Evolutionary conservation across 2,888 invertebrate species (phyloP), one percentile per base, ranked within the genome.

Genomic region (Macroteleia sp.): DNA sequence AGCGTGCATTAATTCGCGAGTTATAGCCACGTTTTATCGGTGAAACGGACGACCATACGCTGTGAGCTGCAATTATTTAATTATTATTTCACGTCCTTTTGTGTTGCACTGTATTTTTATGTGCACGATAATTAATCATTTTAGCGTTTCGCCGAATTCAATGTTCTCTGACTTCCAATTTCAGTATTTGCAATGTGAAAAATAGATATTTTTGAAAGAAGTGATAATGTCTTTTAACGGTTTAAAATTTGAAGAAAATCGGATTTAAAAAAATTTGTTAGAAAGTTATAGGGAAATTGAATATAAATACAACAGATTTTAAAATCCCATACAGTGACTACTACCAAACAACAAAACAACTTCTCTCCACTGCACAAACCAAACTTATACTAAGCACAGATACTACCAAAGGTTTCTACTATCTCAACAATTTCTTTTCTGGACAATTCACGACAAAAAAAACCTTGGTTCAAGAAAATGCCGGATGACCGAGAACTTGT

Each of bases 1-100:
- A 66, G 34, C 69, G 69, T 42, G 41, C 77, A 77, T 77, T 67
- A 77, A 73, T 77, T 73, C 67, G 57, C 73, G 62, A 59, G 73
- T 57, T 71, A 71, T 61, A 66, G 52, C 59, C 61, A 25, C 62
- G 42, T 69, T 78, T 78, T 74, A 74, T 74, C 69, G 61, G 64
- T 25, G 74, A 64, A 69, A 56, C 73, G 50, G 62, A 74, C 59
- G 61, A 48, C 57, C 36, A 44, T 64, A 57, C 12, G 70, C 32
- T 16, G 28, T 22, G 64, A 44, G 48, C 66, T 50, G 22, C 62
- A 62, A 76, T 76, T 62, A 76, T 76, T 76, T 62, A 69, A 76
- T 76, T 76, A 69, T 57, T 61, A 36, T 61, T 61, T 62, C 42
- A 52, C 57, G 42, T 57, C 66, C 42, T 46, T 54, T 64, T 56